Evolutionary conservation across 2,113 vertebrate genomes (phyloP).

Genomic region (Zosterops borbonicus): DNA sequence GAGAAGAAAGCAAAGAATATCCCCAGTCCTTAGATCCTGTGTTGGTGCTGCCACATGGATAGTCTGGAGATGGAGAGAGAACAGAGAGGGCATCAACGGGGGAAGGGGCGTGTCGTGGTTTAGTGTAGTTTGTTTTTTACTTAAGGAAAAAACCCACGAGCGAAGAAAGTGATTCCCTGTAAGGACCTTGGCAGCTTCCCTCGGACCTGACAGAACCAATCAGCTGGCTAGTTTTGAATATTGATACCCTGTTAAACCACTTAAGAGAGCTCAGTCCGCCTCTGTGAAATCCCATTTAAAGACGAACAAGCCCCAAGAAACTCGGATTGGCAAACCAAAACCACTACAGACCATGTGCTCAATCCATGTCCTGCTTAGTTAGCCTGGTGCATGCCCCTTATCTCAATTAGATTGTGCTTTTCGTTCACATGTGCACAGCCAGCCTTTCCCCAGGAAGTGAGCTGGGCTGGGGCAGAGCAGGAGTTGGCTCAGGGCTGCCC

Average conservation of each 20-base stretch:
- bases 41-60: neutral
- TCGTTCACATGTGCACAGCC: neutral
- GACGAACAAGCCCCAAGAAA: neutral
- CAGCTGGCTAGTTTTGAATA: neutral
- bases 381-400: neutral
- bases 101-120: neutral
- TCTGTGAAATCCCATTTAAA: neutral
- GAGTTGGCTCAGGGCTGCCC: neutral
- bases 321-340: neutral
- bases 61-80: neutral
- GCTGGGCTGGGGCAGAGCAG: no score
- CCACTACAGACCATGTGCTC: neutral
- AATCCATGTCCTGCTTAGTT: neutral
- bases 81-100: neutral
- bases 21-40: neutral
- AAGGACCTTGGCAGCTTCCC: neutral
- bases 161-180: neutral
- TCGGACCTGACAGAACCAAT: neutral
- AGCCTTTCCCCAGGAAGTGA: neutral
- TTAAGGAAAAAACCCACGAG: neutral
- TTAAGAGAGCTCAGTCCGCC: neutral
- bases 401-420: neutral
- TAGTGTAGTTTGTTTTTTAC: neutral
- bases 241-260: neutral
- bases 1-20: neutral